Conservation (phyloP, 64 coral and sea anemone species). For the Orbicella faveolata region DNA sequence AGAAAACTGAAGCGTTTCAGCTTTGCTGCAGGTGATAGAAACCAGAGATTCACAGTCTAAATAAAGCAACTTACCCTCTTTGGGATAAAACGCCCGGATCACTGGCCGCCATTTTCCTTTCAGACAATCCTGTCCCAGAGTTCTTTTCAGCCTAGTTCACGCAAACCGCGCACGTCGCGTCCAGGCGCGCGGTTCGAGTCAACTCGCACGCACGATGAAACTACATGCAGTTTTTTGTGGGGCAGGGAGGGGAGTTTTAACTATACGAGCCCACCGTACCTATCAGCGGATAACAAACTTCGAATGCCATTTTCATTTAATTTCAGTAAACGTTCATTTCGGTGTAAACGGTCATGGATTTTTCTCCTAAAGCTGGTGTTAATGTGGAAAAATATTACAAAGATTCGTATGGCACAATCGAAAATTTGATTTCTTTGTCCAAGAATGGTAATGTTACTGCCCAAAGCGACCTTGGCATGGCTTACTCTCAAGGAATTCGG, state of each 20-base stretch:
- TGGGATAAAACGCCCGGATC: neutral
- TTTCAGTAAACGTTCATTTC: neutral
- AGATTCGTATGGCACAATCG: conserved; percentile 25
- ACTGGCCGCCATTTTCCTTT: conserved; percentile 46
- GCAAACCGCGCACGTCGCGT: neutral
- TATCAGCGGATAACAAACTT: neutral
- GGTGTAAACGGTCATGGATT: neutral
- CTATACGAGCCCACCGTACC: too few species aligned
- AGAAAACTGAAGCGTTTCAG: neutral
- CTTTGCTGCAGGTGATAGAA: neutral
- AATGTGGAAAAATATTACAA: neutral
- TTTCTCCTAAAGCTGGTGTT: neutral
- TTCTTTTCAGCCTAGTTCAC: neutral
- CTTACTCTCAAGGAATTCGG: conserved; percentile 18
- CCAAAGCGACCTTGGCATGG: conserved; percentile 23
- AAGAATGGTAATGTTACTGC: conserved; percentile 13
- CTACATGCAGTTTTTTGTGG: too few species aligned
- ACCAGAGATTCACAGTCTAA: neutral
- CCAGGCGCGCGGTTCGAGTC: neutral
- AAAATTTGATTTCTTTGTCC: neutral
- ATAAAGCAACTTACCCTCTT: conserved; percentile 11
- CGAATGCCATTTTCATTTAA: neutral
- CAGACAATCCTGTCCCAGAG: neutral
- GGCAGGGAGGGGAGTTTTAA: too few species aligned
- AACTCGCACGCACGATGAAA: neutral